Evolutionary conservation across 2,113 vertebrate species (phyloP).

Genomic region (Tachycineta bicolor): DNA sequence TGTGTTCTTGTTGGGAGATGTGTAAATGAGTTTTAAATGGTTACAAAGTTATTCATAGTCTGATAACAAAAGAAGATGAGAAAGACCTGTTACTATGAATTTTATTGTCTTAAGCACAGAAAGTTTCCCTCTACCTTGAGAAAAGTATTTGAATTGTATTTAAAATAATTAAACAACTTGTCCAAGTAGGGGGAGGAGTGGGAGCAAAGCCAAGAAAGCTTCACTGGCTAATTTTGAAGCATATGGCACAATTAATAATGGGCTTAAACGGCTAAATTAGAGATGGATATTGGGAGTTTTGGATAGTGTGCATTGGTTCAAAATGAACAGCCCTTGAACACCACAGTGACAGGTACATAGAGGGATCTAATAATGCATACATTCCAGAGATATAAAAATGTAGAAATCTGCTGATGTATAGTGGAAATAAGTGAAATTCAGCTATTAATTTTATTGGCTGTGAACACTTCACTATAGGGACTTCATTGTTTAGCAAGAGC

Average conservation of each 20-base stretch:
- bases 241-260: constrained; percentile 46
- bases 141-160: neutral
- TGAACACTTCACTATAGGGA: neutral
- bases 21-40: neutral
- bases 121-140: neutral
- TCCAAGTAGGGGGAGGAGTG: neutral
- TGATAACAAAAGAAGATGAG: neutral
- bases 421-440: constrained; percentile 30
- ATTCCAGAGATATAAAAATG: neutral
- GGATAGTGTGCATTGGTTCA: neutral
- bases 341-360: neutral
- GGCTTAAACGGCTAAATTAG: constrained; percentile 11
- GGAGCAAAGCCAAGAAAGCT: constrained; percentile 33
- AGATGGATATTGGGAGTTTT: neutral
- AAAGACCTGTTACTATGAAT: neutral
- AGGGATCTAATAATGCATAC: neutral
- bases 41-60: neutral
- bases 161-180: constrained; percentile 1
- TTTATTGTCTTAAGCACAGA: neutral
- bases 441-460: neutral
- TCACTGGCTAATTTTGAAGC: constrained; percentile 14
- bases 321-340: neutral
- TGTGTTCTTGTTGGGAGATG: neutral
- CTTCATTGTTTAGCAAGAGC: neutral
- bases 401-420: neutral